Evolutionary conservation across 1,140 invertebrate species (phyloP).

Genomic region (roundworm (Caenorhabditis elegans)): DNA sequence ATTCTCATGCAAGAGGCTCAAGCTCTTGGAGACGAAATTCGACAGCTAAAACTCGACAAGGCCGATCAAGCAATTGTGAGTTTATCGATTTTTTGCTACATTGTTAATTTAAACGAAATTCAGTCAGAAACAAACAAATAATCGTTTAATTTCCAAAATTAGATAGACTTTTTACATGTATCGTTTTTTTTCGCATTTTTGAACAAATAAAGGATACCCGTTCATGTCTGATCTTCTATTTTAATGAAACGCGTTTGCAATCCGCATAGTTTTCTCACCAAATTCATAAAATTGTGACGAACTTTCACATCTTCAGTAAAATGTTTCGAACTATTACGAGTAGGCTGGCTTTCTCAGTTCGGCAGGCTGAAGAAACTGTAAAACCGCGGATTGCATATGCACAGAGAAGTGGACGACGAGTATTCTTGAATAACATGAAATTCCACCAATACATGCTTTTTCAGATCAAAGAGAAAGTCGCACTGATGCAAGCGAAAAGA

Average conservation of each 20-base stretch:
- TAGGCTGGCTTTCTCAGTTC: neutral
- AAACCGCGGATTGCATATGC: conserved; percentile 41
- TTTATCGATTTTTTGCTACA: neutral
- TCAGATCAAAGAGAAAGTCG: conserved; percentile 51
- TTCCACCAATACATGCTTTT: no score
- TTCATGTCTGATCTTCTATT: no score
- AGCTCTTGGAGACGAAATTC: conserved; percentile 15
- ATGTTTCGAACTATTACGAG: neutral
- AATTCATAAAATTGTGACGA: neutral
- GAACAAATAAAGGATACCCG: no score
- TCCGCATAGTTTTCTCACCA: neutral
- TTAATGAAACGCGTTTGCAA: neutral
- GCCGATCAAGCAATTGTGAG: neutral
- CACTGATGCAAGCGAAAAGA: conserved; percentile 43
- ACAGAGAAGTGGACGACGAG: conserved; percentile 47
- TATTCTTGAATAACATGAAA: no score
- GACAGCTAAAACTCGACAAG: neutral
- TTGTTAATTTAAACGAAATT: neutral
- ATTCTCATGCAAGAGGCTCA: neutral
- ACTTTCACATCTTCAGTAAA: neutral
- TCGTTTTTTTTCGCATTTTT: no score
- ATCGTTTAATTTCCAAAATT: neutral
- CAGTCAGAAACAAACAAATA: neutral
- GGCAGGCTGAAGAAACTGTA: neutral
- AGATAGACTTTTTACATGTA: no score